These are phyloP conservation scores for Spodoptera exigua DNA, from an alignment of 2,888 invertebrate genomes.

Conservation along the genomic window DNA sequence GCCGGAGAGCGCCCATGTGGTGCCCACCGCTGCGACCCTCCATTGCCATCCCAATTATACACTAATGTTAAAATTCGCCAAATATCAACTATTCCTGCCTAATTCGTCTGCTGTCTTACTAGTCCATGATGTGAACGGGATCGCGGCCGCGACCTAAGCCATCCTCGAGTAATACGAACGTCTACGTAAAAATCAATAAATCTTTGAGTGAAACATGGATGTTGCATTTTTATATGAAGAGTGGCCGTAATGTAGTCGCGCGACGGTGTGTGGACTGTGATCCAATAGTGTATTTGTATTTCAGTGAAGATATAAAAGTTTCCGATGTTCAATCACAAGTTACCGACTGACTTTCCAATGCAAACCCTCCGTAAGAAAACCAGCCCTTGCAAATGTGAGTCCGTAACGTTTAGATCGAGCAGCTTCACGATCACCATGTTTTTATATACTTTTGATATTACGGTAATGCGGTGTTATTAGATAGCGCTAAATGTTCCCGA, in stretches of 20 bases:
- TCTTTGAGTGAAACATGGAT: slow-evolving; percentile 70
- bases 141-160: slow-evolving; percentile 56
- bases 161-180: slow-evolving; percentile 63
- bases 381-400: slow-evolving; percentile 98
- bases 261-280: slow-evolving; percentile 69
- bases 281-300: slow-evolving; percentile 82
- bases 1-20: slow-evolving; percentile 62
- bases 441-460: slow-evolving; percentile 65
- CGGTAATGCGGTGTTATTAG: slow-evolving; percentile 76
- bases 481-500: slow-evolving; percentile 79
- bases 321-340: slow-evolving; percentile 89
- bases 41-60: slow-evolving; percentile 65
- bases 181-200: slow-evolving; percentile 83
- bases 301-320: slow-evolving; percentile 79
- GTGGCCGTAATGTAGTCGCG: slow-evolving; percentile 64
- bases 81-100: slow-evolving; percentile 49
- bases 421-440: slow-evolving; percentile 65
- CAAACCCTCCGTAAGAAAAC: slow-evolving; percentile 98
- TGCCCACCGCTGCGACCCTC: slow-evolving; percentile 67
- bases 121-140: slow-evolving; percentile 59
- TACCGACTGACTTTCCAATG: slow-evolving; percentile 91
- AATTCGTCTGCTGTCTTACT: slow-evolving; percentile 40
- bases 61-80: slow-evolving; percentile 64
- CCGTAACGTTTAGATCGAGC: slow-evolving; percentile 67
- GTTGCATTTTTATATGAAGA: slow-evolving; percentile 70